Evolutionary conservation across 2,888 invertebrate species (phyloP).

Genomic region (Amiota mariae): DNA sequence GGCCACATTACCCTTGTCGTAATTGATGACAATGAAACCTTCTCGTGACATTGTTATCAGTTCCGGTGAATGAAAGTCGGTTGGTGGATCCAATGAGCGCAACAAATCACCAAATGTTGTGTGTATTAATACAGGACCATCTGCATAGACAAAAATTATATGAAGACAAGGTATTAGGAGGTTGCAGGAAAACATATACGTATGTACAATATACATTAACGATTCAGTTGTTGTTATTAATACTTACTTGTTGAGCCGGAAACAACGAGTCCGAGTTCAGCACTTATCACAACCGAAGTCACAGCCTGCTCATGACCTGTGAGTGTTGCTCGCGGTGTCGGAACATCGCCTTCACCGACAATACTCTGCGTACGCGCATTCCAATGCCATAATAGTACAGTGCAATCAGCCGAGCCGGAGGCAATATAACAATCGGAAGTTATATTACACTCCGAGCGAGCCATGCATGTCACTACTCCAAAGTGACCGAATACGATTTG

Average conservation of each 20-base stretch:
- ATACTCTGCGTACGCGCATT: constrained; percentile 96
- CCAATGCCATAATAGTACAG: constrained; percentile 99
- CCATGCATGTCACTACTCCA: constrained; percentile 98
- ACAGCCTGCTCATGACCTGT: constrained; percentile 98
- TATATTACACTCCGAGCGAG: constrained; percentile 97
- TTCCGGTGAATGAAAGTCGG: constrained; percentile 83
- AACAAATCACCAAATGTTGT: constrained; percentile 97
- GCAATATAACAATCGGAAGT: constrained; percentile 99
- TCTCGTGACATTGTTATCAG: constrained; percentile 96
- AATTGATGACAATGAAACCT: constrained; percentile 95
- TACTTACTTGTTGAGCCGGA: constrained; percentile 87
- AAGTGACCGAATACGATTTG: constrained; percentile 99
- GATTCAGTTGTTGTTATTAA: neutral
- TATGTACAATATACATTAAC: neutral
- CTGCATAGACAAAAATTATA: constrained; percentile 74
- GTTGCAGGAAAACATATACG: neutral
- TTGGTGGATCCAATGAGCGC: constrained; percentile 89
- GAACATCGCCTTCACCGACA: constrained; percentile 95
- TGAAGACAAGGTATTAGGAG: neutral
- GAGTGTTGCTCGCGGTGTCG: constrained; percentile 95
- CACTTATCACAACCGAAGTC: constrained; percentile 95
- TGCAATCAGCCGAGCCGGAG: constrained; percentile 98
- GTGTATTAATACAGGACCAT: constrained; percentile 96
- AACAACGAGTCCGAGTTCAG: constrained; percentile 97
- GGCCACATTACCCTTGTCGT: constrained; percentile 92